A percentile compares a stretch with the other conserved stretches of the same genome.
Conservation (phyloP, 2,888 invertebrate genomes). For the Drosophila mettleri region DNA sequence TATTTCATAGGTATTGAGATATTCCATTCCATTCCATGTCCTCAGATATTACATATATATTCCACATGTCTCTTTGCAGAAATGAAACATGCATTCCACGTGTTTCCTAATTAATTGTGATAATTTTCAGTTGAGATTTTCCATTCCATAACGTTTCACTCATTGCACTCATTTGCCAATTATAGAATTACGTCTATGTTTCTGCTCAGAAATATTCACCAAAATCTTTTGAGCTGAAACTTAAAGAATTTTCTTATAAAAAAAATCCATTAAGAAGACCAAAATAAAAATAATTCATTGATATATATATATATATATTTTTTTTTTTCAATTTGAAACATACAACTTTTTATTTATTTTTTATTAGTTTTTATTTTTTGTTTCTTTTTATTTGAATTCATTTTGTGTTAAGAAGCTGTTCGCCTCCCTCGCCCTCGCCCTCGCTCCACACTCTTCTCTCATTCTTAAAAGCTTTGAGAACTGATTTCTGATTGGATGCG, state of each 20-base stretch:
- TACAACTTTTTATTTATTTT: constrained; percentile 62
- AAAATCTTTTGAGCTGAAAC: too few relatives aligned
- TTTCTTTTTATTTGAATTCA: constrained; percentile 21
- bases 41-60: not conserved
- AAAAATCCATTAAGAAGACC: not conserved
- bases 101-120: too few relatives aligned
- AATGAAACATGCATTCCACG: not conserved
- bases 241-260: not conserved
- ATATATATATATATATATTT: too few relatives aligned
- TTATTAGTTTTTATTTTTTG: constrained; percentile 29
- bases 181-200: not conserved
- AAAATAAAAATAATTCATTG: not conserved
- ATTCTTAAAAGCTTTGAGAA: too few relatives aligned
- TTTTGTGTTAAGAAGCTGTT: not conserved
- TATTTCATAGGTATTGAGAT: too few relatives aligned
- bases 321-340: constrained; percentile 59
- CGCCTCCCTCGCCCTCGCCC: not conserved
- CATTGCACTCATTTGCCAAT: not conserved
- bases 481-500: not conserved
- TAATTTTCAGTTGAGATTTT: not conserved
- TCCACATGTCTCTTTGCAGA: not conserved
- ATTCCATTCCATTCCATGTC: too few relatives aligned
- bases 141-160: not conserved
- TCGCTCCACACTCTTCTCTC: too few relatives aligned
- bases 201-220: too few relatives aligned